These are phyloP conservation scores for Bursaphelenchus okinawaensis DNA, from an alignment of 2,888 invertebrate genomes.

Conservation along the genomic window DNA sequence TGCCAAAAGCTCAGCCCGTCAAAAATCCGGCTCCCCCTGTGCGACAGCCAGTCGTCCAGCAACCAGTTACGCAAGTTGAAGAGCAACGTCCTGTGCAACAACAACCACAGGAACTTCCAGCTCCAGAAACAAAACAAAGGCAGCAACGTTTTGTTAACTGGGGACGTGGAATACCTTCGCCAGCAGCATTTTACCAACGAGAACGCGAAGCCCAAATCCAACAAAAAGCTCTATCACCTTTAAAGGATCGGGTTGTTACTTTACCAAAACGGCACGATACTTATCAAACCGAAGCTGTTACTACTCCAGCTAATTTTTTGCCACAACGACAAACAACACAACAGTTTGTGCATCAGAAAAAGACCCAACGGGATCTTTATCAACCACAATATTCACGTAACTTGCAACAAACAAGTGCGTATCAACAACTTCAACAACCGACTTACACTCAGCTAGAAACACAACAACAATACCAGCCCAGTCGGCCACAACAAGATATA, in stretches of 20 bases:
- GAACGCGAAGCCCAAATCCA: background rate
- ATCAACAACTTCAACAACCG: background rate
- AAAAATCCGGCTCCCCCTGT: no score
- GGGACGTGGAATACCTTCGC: background rate
- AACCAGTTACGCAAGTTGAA: slow-evolving; percentile 16
- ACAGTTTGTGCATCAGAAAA: background rate
- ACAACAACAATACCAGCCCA: background rate
- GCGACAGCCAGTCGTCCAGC: slow-evolving; percentile 4
- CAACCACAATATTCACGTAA: background rate
- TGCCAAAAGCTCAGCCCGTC: slow-evolving; percentile 5
- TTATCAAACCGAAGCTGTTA: background rate
- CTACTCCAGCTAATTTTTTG: background rate
- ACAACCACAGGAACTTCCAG: slow-evolving; percentile 6
- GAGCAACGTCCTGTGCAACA: slow-evolving; percentile 21
- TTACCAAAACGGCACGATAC: background rate
- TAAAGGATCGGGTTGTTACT: background rate
- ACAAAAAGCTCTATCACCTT: background rate
- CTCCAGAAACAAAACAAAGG: background rate
- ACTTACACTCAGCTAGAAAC: background rate
- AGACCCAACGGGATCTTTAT: no score
- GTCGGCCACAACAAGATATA: background rate
- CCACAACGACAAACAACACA: background rate
- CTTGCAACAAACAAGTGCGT: background rate
- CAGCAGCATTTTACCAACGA: background rate
- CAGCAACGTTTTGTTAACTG: slow-evolving; percentile 2